Evolutionary conservation across 2,888 invertebrate genomes (phyloP).

Genomic region (Diplazon laetatorius): DNA sequence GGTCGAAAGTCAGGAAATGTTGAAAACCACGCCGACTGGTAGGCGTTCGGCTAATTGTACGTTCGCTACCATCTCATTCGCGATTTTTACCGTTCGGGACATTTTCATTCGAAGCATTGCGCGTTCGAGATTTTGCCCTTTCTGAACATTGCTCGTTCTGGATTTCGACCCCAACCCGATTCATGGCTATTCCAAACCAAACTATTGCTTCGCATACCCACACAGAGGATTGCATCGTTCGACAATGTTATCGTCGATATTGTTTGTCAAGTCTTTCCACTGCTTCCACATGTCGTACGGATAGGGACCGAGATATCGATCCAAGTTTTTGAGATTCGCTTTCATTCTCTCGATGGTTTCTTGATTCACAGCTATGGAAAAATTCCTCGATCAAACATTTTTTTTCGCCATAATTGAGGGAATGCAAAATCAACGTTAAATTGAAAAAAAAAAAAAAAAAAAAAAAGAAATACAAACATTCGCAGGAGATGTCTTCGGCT

Average conservation of each 20-base stretch:
- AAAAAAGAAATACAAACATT: constrained; percentile 82
- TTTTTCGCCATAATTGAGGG: no score
- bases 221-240: constrained; percentile 87
- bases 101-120: no score
- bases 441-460: constrained; percentile 43
- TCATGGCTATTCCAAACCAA: not conserved
- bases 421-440: constrained; percentile 12
- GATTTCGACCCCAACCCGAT: no score
- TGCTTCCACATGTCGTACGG: constrained; percentile 94
- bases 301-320: constrained; percentile 93
- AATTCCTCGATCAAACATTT: not conserved
- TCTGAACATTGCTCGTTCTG: no score
- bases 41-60: no score
- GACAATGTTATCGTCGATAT: constrained; percentile 81
- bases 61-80: no score
- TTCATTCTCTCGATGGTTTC: constrained; percentile 87
- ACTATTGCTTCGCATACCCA: constrained; percentile 82
- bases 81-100: no score
- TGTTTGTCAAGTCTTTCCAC: constrained; percentile 91
- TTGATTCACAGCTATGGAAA: constrained; percentile 84
- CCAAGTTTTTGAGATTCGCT: constrained; percentile 88
- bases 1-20: no score
- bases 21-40: no score
- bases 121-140: no score
- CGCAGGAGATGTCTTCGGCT: constrained; percentile 88